Evolutionary conservation across 2,797 vertebrate species (phyloP), one percentile per base, ranked within the genome.

Genomic region (Sphaeramia orbicularis): DNA sequence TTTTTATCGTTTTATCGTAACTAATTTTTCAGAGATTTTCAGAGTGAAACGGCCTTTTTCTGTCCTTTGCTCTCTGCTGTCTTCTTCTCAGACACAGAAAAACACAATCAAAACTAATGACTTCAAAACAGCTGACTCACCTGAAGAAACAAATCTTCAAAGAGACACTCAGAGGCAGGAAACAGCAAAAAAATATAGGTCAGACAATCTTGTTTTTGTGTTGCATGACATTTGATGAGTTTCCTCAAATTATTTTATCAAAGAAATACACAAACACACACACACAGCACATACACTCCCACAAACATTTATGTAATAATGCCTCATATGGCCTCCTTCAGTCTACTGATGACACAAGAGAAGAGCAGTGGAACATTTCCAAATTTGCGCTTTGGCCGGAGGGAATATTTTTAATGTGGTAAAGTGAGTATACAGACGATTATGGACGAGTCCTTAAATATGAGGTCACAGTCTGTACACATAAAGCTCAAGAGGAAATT

Each of bases 371-470:
- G 72, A 78, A 80, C 58, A 35, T 68, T 50, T 74, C 73, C 81
- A 86, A 71, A 44, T 80, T 11, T 71, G 19, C 52, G 37, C 71
- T 65, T 64, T 74, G 57, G 59, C 61, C 30, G 2, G 15, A 24
- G 54, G 65, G 49, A 65, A 40, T 37, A 49, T 65, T 80, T 83
- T 80, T 64, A 63, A 78, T 68, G 58, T 78, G 70, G 50, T 65
- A 51, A 42, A 55, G 32, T 38, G 45, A 70, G 13, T 63, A 45
- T 70, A 72, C 35, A 53, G 47, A 71, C 51, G 14, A 36, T 62
- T 35, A 73, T 42, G 32, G 40, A 72, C 19, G 6, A 66, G 52
- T 67, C 72, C 52, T 73, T 14, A 72, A 64, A 62, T 58, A 45
- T 24, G 24, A 18, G 49, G 16, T 51, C 41, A 48, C 40, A 55